These are phyloP conservation scores for Delia radicum DNA, from an alignment of 1,140 invertebrate species.

Conservation along the genomic window DNA sequence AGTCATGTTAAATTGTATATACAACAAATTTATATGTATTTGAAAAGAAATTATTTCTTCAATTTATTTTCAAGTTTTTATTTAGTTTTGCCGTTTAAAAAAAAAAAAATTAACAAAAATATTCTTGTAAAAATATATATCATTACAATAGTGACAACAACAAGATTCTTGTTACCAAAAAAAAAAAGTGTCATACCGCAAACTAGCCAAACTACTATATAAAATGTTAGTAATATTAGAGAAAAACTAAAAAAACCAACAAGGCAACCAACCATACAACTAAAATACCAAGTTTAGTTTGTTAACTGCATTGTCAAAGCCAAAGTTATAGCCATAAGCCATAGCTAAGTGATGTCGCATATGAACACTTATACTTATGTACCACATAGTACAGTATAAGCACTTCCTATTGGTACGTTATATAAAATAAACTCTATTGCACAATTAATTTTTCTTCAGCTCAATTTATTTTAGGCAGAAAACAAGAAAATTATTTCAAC, in stretches of 20 bases:
- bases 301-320: slow-evolving; percentile 20
- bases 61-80: neutral
- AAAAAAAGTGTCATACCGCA: neutral
- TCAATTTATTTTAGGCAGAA: too few relatives aligned
- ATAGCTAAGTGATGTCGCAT: slow-evolving; percentile 20
- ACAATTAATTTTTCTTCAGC: too few relatives aligned
- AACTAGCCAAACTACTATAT: slow-evolving; percentile 5
- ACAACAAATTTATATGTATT: neutral
- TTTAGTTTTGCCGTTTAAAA: neutral
- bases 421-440: too few relatives aligned
- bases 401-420: too few relatives aligned
- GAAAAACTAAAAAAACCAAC: neutral
- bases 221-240: neutral
- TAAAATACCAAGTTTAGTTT: slow-evolving; percentile 15
- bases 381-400: too few relatives aligned
- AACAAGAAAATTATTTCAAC: too few relatives aligned
- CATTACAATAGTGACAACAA: slow-evolving; percentile 20
- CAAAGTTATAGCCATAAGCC: slow-evolving; percentile 19
- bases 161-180: slow-evolving; percentile 14
- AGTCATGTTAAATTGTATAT: neutral
- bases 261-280: slow-evolving; percentile 16
- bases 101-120: neutral
- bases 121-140: slow-evolving; percentile 19
- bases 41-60: neutral
- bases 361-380: neutral